These are phyloP conservation scores for Euleptes europaea DNA, from an alignment of 2,113 vertebrate species.

Conservation along the genomic window DNA sequence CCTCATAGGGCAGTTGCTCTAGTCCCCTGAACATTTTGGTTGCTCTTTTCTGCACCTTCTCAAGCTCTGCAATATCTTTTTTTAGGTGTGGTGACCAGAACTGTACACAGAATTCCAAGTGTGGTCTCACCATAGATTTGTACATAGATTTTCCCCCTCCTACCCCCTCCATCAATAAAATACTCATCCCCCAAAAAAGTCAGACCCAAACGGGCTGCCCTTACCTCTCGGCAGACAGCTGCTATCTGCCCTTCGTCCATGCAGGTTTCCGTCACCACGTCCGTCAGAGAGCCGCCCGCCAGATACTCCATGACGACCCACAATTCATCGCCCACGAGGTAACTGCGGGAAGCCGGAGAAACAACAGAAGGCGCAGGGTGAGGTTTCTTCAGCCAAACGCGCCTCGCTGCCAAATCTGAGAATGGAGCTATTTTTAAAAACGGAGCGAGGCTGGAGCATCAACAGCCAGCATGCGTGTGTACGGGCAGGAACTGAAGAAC, in stretches of 20 bases:
- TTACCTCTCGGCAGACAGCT: conserved; percentile 95
- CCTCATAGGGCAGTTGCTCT: too few species aligned
- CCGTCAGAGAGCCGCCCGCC: conserved; percentile 94
- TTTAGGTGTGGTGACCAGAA: too few species aligned
- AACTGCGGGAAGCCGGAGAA: conserved; percentile 73
- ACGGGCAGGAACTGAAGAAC: too few species aligned
- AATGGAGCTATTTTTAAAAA: neutral
- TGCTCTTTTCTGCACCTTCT: too few species aligned
- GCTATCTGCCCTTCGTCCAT: conserved; percentile 98
- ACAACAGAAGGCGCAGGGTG: neutral
- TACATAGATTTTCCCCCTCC: too few species aligned
- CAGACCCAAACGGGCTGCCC: neutral
- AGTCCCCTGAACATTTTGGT: too few species aligned
- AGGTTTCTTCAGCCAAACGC: neutral
- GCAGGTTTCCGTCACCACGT: conserved; percentile 95
- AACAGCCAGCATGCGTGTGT: too few species aligned
- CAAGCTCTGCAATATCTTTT: too few species aligned
- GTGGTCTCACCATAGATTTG: too few species aligned
- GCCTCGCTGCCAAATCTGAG: neutral
- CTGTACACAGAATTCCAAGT: too few species aligned
- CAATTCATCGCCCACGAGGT: conserved; percentile 96
- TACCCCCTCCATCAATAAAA: neutral
- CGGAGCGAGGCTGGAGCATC: neutral
- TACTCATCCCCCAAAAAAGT: neutral
- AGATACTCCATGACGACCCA: conserved; percentile 99